Conservation (phyloP, 2,888 invertebrate species). For the Gymnocheta viridis region DNA sequence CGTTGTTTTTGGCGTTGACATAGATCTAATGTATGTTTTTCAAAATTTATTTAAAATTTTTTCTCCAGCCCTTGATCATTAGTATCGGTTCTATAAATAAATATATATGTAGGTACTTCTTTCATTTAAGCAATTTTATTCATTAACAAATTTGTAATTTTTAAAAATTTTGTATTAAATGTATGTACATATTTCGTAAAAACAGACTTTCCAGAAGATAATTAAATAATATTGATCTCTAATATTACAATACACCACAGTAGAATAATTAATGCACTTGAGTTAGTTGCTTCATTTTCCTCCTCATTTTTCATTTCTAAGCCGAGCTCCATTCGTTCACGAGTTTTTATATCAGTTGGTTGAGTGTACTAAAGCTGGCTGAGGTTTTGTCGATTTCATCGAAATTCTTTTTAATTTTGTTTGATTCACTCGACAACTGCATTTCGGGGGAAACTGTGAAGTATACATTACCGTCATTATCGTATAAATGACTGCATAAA, state of each 20-base stretch:
- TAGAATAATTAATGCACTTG: slow-evolving; percentile 2
- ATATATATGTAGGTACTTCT: too few relatives aligned
- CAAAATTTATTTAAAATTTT: too few relatives aligned
- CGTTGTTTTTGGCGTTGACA: too few relatives aligned
- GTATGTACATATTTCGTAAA: background rate
- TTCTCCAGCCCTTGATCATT: too few relatives aligned
- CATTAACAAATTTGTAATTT: background rate
- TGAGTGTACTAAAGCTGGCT: slow-evolving; percentile 70
- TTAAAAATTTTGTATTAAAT: background rate
- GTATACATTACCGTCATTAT: slow-evolving; percentile 43
- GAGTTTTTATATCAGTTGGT: slow-evolving; percentile 67
- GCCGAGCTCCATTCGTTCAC: background rate
- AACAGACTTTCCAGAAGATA: background rate
- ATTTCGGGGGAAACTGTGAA: slow-evolving; percentile 57
- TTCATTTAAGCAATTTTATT: background rate
- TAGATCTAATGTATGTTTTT: too few relatives aligned
- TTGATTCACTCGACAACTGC: slow-evolving; percentile 35
- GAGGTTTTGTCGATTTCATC: slow-evolving; percentile 71
- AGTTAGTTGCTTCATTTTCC: slow-evolving; percentile 1
- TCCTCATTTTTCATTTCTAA: background rate
- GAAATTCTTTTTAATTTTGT: slow-evolving; percentile 69
- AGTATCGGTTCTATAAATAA: too few relatives aligned
- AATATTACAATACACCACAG: slow-evolving; percentile 63
- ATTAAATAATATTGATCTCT: background rate
- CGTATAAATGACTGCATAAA: slow-evolving; percentile 53